Evolutionary conservation across 2,113 vertebrate genomes (phyloP), one percentile per base, ranked within the genome.

Genomic region (Equus przewalskii): DNA sequence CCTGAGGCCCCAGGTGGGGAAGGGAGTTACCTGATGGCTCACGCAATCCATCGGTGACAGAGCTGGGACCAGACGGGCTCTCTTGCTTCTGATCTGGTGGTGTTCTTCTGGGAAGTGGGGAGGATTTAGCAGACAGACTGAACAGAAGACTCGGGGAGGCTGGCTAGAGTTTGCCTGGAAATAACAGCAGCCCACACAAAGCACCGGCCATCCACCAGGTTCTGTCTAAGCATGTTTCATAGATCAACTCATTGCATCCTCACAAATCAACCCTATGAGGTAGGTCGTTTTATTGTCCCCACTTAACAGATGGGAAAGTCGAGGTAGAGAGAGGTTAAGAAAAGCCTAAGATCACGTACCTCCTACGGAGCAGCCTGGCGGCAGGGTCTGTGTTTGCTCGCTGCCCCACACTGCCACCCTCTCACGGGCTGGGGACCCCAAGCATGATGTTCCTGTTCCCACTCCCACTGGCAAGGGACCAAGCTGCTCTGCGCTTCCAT

Each of bases 341-440:
- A 54, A 30, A 19, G 21, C 44, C 75, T 56, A 36, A 70, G 44
- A 85, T n/a, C 36, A 56, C n/a, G 4, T 2, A 26, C 41, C 24
- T 24, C 1, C 33, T 51, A 22, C 69, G 78, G 21, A 44, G 44
- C 41, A 54, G 41, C 64, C 41, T 28, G 18, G 15, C 26, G 19
- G 7, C 1, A 22, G 16, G 6, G 6, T 18, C 36, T 33, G 3
- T n/a, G 2, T 67, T 78, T 22, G 96, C 98, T 64, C 60, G 11
- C 73, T 12, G 6, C 33, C 33, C 58, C 24, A 3, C 49, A 24
- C 97, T 98, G 12, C 94, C 94, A 11, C 96, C 30, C 65, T 98
- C 33, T 98, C 99, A 33, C 86, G 98, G 76, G 99, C 99, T 7
- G 99, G 99, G n/a, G 33, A 22, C 4, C 28, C 56, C 22, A 3